Conservation (phyloP, 2,113 vertebrate genomes). For the Plotosus lineatus region DNA sequence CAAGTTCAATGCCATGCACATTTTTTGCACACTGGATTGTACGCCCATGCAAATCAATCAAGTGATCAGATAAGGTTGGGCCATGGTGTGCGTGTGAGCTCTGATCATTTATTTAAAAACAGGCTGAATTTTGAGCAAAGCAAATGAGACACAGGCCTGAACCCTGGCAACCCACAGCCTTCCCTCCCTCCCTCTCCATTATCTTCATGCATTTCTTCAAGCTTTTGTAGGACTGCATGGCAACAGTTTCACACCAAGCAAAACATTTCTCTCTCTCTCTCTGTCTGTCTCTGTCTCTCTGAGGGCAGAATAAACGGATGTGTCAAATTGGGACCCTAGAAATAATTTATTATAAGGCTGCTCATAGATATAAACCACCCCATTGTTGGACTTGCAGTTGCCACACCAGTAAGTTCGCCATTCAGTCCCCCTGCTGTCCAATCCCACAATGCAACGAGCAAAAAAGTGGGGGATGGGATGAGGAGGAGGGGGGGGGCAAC, state of each 20-base stretch:
- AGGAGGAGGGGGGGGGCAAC: no score
- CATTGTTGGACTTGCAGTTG: neutral
- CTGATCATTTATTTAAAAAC: neutral
- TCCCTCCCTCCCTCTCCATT: neutral
- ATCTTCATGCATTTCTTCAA: conserved; percentile 12
- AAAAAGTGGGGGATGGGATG: no score
- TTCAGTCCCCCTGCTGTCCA: neutral
- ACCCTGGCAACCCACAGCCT: conserved; percentile 7
- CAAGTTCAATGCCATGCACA: neutral
- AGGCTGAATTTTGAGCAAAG: conserved; percentile 7
- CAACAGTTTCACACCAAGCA: neutral
- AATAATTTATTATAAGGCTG: neutral
- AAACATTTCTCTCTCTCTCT: neutral
- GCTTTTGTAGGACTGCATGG: conserved; percentile 5
- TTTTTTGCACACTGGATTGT: neutral
- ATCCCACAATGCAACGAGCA: conserved; percentile 17
- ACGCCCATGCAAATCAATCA: neutral
- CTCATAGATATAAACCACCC: neutral
- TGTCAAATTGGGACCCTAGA: neutral
- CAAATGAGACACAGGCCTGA: conserved; percentile 21
- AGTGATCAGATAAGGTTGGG: neutral
- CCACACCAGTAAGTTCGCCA: neutral
- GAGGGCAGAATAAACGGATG: neutral
- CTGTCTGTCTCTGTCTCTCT: neutral
- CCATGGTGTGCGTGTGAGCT: neutral